Evolutionary conservation across 2,888 invertebrate species (phyloP).

Genomic region (Euproctis similis): DNA sequence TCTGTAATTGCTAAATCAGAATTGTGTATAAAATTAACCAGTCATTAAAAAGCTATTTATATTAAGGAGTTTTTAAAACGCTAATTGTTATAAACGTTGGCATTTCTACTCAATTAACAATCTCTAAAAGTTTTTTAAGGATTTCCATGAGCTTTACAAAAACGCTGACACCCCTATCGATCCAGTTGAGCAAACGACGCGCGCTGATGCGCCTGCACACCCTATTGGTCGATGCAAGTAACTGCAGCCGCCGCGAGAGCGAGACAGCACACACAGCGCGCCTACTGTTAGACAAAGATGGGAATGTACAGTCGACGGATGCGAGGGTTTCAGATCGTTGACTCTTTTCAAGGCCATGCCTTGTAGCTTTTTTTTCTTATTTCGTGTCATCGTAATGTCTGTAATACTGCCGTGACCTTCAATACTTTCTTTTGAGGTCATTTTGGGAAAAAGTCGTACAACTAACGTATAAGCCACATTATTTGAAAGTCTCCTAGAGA

Average conservation of each 20-base stretch:
- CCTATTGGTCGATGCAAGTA: constrained; percentile 46
- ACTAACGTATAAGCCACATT: no score
- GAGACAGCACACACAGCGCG: constrained; percentile 26
- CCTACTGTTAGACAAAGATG: constrained; percentile 35
- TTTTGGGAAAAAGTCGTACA: constrained; percentile 9
- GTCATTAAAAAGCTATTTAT: no score
- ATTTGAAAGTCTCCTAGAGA: no score
- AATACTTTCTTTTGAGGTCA: constrained; percentile 65
- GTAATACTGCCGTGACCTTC: constrained; percentile 63
- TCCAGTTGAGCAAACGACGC: constrained; percentile 65
- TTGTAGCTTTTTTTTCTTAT: constrained; percentile 51
- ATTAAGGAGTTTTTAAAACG: no score
- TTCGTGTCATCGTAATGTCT: constrained; percentile 53
- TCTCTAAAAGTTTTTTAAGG: no score
- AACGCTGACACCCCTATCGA: constrained; percentile 68
- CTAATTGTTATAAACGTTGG: not conserved
- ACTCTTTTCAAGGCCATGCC: constrained; percentile 68
- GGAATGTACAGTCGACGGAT: constrained; percentile 58
- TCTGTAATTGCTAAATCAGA: no score
- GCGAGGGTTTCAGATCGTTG: constrained; percentile 72
- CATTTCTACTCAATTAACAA: constrained; percentile 53
- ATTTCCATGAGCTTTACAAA: constrained; percentile 60
- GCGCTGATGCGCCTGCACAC: constrained; percentile 65
- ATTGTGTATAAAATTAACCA: no score
- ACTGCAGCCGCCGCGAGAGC: constrained; percentile 40